Conservation (phyloP, 2,888 invertebrate genomes). For the Crioceris asparagi region DNA sequence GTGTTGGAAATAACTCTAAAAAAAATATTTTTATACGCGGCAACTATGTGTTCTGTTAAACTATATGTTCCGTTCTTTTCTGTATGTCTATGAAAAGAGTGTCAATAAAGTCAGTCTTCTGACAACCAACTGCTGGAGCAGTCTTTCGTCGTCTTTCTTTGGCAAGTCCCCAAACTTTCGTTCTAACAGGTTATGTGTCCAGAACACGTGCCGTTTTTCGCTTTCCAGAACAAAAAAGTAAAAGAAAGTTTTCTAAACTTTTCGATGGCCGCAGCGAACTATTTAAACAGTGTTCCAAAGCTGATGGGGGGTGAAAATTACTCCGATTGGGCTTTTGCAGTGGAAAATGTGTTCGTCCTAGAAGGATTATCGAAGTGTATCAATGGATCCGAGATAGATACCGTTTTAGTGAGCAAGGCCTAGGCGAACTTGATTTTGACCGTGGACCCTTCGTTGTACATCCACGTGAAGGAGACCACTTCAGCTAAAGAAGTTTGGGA, state of each 20-base stretch:
- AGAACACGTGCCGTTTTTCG: conserved; percentile 3
- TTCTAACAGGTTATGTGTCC: conserved; percentile 23
- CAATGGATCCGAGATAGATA: conserved; percentile 8
- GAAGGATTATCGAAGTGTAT: conserved; percentile 12
- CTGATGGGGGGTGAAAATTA: conserved; percentile 21
- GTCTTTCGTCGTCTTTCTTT: no score
- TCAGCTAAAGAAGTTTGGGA: conserved; percentile 15
- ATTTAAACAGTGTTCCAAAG: conserved; percentile 12
- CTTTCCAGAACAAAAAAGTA: not conserved
- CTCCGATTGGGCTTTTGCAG: conserved; percentile 19
- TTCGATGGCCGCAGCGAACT: conserved; percentile 12
- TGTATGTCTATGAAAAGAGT: no score
- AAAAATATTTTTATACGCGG: no score
- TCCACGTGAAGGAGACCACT: conserved; percentile 20
- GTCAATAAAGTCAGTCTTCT: no score
- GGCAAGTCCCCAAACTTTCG: no score
- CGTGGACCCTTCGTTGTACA: conserved; percentile 20
- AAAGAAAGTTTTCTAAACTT: conserved; percentile 9
- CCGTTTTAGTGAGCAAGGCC: conserved; percentile 16
- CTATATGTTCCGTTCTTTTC: no score
- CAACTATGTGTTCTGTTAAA: no score
- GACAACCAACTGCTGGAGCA: no score
- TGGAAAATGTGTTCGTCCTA: conserved; percentile 12
- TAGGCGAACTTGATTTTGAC: conserved; percentile 24
- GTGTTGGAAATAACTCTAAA: no score